Conservation (phyloP, 2,113 vertebrate species). For the Macquaria ambigua region DNA sequence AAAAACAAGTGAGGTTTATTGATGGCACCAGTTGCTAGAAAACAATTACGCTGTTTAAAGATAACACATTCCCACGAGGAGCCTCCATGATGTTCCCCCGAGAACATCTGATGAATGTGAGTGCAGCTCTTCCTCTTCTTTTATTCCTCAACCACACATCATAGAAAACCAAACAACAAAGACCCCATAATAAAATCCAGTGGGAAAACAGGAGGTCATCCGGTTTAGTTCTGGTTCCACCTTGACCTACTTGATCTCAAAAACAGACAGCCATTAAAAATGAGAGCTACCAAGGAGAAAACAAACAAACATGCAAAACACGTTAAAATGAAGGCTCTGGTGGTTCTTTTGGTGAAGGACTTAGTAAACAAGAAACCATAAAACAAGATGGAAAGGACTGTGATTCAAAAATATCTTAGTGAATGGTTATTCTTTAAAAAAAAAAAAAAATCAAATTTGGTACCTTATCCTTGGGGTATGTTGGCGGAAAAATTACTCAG, state of each 20-base stretch:
- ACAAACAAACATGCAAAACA: conserved; percentile 11
- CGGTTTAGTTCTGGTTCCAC: conserved; percentile 25
- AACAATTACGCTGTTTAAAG: conserved; percentile 22
- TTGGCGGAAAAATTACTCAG: background rate
- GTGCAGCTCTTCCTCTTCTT: background rate
- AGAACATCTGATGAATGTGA: conserved; percentile 3
- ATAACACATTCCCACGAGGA: conserved; percentile 5
- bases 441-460: background rate
- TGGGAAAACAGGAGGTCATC: conserved; percentile 24
- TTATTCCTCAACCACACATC: conserved; percentile 3
- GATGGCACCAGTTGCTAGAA: background rate
- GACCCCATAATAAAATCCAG: conserved; percentile 3
- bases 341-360: background rate
- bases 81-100: background rate
- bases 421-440: background rate
- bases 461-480: background rate
- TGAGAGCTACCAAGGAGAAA: background rate
- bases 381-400: background rate
- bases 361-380: background rate
- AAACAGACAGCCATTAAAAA: background rate
- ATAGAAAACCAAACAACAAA: conserved; percentile 31
- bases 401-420: background rate
- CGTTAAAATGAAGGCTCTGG: background rate
- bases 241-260: conserved; percentile 41
- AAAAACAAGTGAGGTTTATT: background rate